Percentiles rank a stretch among this genome's conserved stretches.
These are phyloP conservation scores for Seira sanloemensis DNA, from an alignment of 2,888 invertebrate genomes.

Conservation along the genomic window DNA sequence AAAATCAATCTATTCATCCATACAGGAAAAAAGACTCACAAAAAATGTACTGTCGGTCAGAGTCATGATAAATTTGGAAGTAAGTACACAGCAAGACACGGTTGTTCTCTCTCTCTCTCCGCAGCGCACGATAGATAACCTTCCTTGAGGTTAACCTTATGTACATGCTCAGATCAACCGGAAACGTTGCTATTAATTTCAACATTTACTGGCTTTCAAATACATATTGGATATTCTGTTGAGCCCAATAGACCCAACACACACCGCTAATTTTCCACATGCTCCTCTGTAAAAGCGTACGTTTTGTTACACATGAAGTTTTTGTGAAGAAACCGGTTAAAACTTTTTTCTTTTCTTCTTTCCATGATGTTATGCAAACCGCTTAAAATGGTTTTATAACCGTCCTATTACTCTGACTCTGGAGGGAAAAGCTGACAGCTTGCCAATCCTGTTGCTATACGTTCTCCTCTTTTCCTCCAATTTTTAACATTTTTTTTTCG, in stretches of 20 bases:
- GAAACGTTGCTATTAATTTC: not conserved
- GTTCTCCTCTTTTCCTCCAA: no score
- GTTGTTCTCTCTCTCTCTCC: not conserved
- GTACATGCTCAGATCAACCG: not conserved
- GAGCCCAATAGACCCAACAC: not conserved
- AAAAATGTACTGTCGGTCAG: no score
- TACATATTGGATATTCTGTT: not conserved
- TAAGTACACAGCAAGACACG: not conserved
- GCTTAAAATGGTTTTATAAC: not conserved
- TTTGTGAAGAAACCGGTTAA: slow-evolving; percentile 31
- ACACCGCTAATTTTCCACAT: not conserved
- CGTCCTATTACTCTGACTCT: not conserved
- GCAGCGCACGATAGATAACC: not conserved
- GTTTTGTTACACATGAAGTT: not conserved
- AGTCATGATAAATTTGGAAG: slow-evolving; percentile 1
- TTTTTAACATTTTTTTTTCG: slow-evolving; percentile 35
- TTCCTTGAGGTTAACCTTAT: not conserved
- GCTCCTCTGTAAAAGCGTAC: not conserved
- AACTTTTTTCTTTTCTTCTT: not conserved
- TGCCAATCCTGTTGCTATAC: no score
- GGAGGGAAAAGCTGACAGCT: slow-evolving; percentile 5
- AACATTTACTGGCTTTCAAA: slow-evolving; percentile 9
- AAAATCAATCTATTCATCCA: not conserved
- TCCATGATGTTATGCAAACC: not conserved
- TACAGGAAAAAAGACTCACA: not conserved